Conservation (phyloP, 2,797 vertebrate species). For the Lerista edwardsae region DNA sequence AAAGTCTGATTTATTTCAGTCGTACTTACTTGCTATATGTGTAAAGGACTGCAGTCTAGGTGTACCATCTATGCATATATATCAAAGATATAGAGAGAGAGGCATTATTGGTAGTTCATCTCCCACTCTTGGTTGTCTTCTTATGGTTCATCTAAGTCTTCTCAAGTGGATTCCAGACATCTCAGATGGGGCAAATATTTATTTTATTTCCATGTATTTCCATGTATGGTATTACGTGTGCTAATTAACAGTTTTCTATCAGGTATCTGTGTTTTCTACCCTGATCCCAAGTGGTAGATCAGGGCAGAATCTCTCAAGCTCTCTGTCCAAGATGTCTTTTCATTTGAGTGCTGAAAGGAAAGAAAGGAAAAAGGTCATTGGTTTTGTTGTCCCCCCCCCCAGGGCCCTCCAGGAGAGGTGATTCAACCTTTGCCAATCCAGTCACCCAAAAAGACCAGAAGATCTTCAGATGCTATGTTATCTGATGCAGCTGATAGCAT, state of each 20-base stretch:
- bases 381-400: slow-evolving; percentile 17
- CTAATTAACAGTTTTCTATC: too few relatives aligned
- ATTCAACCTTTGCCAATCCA: slow-evolving; percentile 94
- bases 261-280: background rate
- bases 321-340: background rate
- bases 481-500: slow-evolving; percentile 84
- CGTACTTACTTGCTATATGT: too few relatives aligned
- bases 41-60: background rate
- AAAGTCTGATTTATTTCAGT: too few relatives aligned
- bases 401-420: slow-evolving; percentile 97
- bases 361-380: background rate
- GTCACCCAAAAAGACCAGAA: slow-evolving; percentile 89
- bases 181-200: background rate
- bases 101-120: background rate
- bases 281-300: background rate
- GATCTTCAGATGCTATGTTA: slow-evolving; percentile 85
- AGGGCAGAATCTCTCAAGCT: background rate
- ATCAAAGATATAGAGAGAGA: background rate
- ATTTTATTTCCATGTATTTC: background rate
- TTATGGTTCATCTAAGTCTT: background rate
- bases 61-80: background rate
- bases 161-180: background rate
- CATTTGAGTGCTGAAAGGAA: slow-evolving; percentile 15
- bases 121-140: background rate
- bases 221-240: background rate